Conservation (phyloP, 2,888 invertebrate species). For the Drosophila atripex region DNA sequence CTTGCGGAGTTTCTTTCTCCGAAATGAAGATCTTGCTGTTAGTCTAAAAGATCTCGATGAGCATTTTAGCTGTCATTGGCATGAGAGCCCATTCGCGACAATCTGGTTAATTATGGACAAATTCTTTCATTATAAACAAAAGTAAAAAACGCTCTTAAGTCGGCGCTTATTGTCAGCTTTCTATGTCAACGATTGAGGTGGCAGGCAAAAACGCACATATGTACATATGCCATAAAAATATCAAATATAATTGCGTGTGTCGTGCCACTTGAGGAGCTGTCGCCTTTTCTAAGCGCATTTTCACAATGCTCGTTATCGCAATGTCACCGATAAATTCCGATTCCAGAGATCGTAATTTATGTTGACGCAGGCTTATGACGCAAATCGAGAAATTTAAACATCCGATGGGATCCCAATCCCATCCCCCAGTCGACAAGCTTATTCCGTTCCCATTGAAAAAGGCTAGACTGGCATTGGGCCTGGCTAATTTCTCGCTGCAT, state of each 20-base stretch:
- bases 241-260: conserved; percentile 64
- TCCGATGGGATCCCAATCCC: conserved; percentile 13
- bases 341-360: conserved; percentile 65
- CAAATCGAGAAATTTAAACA: conserved; percentile 38
- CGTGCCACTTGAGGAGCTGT: conserved; percentile 43
- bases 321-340: conserved; percentile 68
- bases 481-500: conserved; percentile 72
- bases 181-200: conserved; percentile 45
- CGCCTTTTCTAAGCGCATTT: conserved; percentile 22
- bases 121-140: conserved; percentile 44
- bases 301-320: conserved; percentile 64
- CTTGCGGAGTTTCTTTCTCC: neutral
- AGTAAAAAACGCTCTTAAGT: conserved; percentile 31
- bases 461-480: conserved; percentile 16
- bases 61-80: conserved; percentile 36
- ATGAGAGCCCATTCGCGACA: conserved; percentile 28
- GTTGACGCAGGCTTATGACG: conserved; percentile 51
- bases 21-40: conserved; percentile 10
- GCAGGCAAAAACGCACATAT: conserved; percentile 32
- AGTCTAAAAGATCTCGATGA: conserved; percentile 9
- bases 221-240: conserved; percentile 63
- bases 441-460: conserved; percentile 31
- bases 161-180: conserved; percentile 46
- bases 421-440: conserved; percentile 13
- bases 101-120: conserved; percentile 50